phyloP scores from a whole-genome alignment of 2,113 vertebrate species.

The Nipponia nippon region DNA sequence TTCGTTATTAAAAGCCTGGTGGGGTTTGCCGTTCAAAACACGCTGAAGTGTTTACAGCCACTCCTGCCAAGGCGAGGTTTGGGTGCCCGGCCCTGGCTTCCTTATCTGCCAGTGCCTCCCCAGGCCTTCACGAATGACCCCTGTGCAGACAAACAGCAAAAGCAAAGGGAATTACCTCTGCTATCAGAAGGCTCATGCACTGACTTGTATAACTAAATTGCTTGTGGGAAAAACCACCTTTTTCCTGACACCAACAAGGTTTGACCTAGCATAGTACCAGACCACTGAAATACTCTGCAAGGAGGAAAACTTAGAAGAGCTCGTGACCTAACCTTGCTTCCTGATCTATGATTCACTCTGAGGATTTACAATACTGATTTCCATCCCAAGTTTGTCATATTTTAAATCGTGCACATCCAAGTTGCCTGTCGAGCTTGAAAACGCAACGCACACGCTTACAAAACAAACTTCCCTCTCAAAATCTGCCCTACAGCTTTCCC shows the following conservation, averaged over 20 bases:
- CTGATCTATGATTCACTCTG: neutral
- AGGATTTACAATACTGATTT: neutral
- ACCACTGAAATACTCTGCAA: neutral
- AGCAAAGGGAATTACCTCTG: neutral
- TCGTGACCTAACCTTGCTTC: neutral
- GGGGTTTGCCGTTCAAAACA: neutral
- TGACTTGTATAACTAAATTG: neutral
- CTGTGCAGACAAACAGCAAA: fast-evolving
- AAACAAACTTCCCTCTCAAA: neutral
- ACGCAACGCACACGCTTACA: fast-evolving
- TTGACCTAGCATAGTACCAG: fast-evolving
- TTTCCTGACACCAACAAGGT: neutral
- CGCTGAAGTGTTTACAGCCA: neutral
- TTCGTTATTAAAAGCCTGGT: neutral
- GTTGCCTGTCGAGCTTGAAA: neutral
- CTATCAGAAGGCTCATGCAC: neutral
- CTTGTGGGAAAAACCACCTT: neutral
- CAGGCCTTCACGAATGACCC: neutral
- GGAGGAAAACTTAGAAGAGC: neutral
- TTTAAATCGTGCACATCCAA: neutral
- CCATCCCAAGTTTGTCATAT: neutral
- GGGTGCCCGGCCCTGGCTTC: neutral
- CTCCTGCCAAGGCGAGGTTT: neutral
- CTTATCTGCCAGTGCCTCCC: neutral
- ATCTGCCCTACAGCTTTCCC: neutral